Base-by-base conservation (phyloP, 2,888 invertebrate genomes). In the Agonum fuliginosum region DNA sequence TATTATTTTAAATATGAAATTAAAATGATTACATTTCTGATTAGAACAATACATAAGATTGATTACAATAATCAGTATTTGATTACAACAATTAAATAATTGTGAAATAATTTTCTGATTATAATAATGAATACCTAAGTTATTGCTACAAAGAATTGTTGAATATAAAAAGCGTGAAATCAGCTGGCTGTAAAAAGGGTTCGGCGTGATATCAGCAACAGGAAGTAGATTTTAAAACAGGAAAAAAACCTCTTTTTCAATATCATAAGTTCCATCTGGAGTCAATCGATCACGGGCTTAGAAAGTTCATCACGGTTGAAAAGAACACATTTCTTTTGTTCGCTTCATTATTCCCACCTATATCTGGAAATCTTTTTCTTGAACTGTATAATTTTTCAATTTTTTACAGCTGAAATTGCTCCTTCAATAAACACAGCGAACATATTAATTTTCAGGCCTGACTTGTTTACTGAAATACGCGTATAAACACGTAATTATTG, bases 301-400 rank as follows among this genome's bases (percentile, higher is more conserved):
- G 54, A 24, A 54, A 54, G 22, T 54, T 54, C 54, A 54, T 54
- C 54, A 54, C 54, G 54, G 24, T 22, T 54, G 54, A 54, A 54
- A 54, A 24, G 54, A 22, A 54, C 54, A 24, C 54, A 24, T 54
- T 54, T 54, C 54, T 54, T 54, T 54, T 54, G 54, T 54, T 24
- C 54, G 54, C 54, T 54, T 54, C 54, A 54, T 54, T 54, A 24
- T 54, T 24, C 24, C 54, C 12, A 54, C 54, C 54, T 54, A 22
- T 34, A 41, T 67, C 67, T 67, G 12, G 24, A 67, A 67, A 65
- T 65, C 62, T 65, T 65, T 22, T 65, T 65, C 62, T 67, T 20
- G 14, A 12, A 37, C 34, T 37, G 41, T 20, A 37, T 67, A 22
- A 67, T 67, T 67, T 67, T 67, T 67, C 67, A 67, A 67, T 67